Conservation (phyloP, 2,797 vertebrate species). For the Coluber constrictor region DNA sequence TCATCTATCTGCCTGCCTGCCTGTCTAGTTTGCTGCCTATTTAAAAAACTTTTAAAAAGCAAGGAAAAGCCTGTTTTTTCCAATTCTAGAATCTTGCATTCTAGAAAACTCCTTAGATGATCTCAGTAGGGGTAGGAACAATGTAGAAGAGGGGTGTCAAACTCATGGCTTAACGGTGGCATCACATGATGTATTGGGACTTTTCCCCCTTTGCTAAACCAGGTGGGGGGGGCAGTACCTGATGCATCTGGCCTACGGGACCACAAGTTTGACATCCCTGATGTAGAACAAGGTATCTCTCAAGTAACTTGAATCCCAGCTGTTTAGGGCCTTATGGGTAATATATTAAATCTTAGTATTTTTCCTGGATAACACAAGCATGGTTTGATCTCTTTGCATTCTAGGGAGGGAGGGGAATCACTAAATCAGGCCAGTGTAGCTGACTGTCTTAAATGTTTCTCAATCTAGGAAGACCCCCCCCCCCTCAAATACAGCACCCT, state of each 20-base stretch:
- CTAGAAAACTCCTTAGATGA: neutral
- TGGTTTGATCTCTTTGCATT: neutral
- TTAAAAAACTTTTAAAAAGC: neutral
- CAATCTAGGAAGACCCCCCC: neutral
- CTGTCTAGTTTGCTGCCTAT: too few species aligned
- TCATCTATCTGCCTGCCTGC: too few species aligned
- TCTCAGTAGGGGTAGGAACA: neutral
- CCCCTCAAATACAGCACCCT: neutral
- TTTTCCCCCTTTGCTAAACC: too few species aligned
- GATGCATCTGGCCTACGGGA: too few species aligned
- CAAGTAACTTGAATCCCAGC: neutral
- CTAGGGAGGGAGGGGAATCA: neutral
- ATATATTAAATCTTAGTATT: neutral
- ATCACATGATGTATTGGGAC: too few species aligned
- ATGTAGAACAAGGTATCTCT: neutral
- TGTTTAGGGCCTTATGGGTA: neutral
- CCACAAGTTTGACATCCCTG: too few species aligned
- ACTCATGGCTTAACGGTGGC: accelerated
- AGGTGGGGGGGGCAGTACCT: too few species aligned
- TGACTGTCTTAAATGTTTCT: neutral
- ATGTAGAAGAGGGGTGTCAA: neutral
- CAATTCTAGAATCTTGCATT: neutral
- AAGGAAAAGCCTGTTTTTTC: neutral
- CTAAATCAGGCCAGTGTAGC: neutral
- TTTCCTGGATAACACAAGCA: neutral